Evolutionary conservation across 2,113 vertebrate genomes (phyloP).

Genomic region (Urocitellus parryii): DNA sequence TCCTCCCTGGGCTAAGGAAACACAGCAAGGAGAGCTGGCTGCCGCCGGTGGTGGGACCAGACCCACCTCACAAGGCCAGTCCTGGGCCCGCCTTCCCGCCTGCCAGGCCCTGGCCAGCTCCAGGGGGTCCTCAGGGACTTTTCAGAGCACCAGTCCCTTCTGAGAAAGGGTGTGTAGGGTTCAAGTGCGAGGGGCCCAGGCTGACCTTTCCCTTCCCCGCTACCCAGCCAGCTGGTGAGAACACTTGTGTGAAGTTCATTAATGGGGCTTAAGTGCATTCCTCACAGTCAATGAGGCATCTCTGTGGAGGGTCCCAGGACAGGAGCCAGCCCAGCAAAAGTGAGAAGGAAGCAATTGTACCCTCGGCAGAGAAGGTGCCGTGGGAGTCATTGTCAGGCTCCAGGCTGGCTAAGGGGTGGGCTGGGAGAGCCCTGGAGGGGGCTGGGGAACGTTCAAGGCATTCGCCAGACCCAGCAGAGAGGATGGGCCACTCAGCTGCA

Average conservation of each 20-base stretch:
- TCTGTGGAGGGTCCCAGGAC: constrained; percentile 71
- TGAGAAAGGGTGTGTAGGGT: constrained; percentile 78
- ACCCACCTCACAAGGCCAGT: too few relatives aligned
- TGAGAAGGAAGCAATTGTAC: constrained; percentile 18
- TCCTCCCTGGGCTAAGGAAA: background rate
- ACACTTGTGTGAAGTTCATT: constrained; percentile 85
- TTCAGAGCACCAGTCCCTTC: constrained; percentile 70
- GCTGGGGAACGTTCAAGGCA: background rate
- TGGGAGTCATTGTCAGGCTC: background rate
- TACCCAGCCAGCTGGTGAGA: constrained; percentile 85
- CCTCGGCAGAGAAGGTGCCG: background rate
- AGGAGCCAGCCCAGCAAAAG: constrained; percentile 13
- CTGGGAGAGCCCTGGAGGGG: background rate
- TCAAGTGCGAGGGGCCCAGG: constrained; percentile 68
- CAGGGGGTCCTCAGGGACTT: background rate
- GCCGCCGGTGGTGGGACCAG: background rate
- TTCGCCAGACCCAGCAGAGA: background rate
- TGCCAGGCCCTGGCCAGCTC: background rate
- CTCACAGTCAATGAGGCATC: constrained; percentile 87
- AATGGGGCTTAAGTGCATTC: constrained; percentile 82
- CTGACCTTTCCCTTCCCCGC: constrained; percentile 85
- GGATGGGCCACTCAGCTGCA: background rate
- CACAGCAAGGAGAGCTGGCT: background rate
- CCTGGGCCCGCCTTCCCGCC: background rate
- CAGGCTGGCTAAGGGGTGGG: background rate